phyloP scores from a whole-genome alignment of 2,113 vertebrate species.

The Mola mola region DNA sequence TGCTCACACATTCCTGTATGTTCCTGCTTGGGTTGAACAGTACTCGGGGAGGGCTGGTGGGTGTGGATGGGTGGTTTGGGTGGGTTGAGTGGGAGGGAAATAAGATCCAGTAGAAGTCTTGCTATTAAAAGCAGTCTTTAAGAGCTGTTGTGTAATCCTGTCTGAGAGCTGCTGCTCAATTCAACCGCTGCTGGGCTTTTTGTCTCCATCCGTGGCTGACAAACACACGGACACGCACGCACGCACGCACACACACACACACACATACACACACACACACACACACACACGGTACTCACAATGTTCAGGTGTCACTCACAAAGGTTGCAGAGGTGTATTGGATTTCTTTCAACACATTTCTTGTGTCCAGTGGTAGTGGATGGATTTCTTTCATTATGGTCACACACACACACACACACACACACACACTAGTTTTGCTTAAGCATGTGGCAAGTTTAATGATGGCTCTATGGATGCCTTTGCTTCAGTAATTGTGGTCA shows the following conservation, averaged over 20 bases:
- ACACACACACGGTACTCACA: constrained; percentile 7
- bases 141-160: constrained; percentile 74
- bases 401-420: constrained; percentile 7
- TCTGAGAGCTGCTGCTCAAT: constrained; percentile 68
- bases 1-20: constrained; percentile 21
- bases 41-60: background rate
- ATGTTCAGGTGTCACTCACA: constrained; percentile 32
- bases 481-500: constrained; percentile 60
- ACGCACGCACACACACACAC: constrained; percentile 4
- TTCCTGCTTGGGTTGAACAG: constrained; percentile 22
- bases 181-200: constrained; percentile 57
- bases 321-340: constrained; percentile 8
- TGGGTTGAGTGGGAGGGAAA: constrained; percentile 55
- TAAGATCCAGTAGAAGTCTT: constrained; percentile 61
- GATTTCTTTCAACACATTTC: constrained; percentile 35
- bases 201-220: constrained; percentile 56
- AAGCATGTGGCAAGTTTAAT: constrained; percentile 15
- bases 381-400: constrained; percentile 35
- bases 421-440: constrained; percentile 10
- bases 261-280: background rate
- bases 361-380: constrained; percentile 13
- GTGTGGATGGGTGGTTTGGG: constrained; percentile 32
- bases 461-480: constrained; percentile 49
- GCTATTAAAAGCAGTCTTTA: constrained; percentile 74
- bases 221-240: constrained; percentile 35